These are phyloP conservation scores for Stegophylla sp. DNA, from an alignment of 2,888 invertebrate species.

Conservation along the genomic window DNA sequence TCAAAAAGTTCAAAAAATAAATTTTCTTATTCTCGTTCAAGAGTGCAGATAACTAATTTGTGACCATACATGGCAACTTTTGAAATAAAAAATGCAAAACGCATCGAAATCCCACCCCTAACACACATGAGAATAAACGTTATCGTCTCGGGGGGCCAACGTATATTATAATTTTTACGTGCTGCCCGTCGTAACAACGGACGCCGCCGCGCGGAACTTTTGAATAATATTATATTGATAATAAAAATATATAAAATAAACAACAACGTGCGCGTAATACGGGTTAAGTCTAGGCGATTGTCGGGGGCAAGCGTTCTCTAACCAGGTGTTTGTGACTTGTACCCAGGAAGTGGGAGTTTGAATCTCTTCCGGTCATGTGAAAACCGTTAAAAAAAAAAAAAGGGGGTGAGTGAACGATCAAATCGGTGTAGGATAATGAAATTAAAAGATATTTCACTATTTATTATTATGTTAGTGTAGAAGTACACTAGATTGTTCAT, in stretches of 20 bases:
- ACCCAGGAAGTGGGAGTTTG: conserved; percentile 58
- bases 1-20: no score
- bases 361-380: conserved; percentile 58
- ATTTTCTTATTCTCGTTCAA: no score
- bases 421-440: conserved; percentile 27
- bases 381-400: conserved; percentile 56
- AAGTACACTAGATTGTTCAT: conserved; percentile 53
- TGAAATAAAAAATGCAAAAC: background rate
- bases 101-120: background rate
- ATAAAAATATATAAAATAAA: conserved; percentile 17
- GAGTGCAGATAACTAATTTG: no score
- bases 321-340: conserved; percentile 49
- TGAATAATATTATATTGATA: conserved; percentile 6
- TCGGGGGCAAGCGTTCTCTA: conserved; percentile 21
- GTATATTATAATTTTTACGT: background rate
- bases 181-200: conserved; percentile 45
- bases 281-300: conserved; percentile 56
- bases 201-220: background rate
- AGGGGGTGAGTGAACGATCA: conserved; percentile 16
- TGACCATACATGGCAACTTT: no score
- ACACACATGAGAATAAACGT: background rate
- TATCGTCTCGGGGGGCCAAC: background rate
- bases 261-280: conserved; percentile 23
- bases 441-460: conserved; percentile 13
- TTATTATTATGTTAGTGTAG: background rate